Conservation (phyloP, 1,140 invertebrate genomes). For the Geopemphigus sp. region DNA sequence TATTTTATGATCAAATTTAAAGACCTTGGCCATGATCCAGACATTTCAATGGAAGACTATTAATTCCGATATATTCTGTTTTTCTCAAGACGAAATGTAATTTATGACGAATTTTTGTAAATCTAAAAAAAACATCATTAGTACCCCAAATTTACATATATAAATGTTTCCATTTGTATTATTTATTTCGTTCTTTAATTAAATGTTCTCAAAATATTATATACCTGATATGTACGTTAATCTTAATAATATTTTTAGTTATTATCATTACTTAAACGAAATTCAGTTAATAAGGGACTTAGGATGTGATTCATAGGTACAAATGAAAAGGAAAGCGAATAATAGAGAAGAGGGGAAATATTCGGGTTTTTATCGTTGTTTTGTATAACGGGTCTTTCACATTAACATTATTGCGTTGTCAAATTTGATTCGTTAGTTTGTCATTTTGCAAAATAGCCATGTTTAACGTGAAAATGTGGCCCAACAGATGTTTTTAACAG, state of each 20-base stretch:
- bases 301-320: too few species aligned
- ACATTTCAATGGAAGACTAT: neutral
- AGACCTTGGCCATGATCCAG: conserved; percentile 21
- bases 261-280: neutral
- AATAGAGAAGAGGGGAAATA: too few species aligned
- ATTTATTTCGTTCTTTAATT: neutral
- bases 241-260: too few species aligned
- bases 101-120: conserved; percentile 16
- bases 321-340: too few species aligned
- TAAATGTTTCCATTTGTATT: neutral
- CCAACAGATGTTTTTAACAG: neutral
- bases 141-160: neutral
- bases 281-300: too few species aligned
- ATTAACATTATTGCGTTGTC: neutral
- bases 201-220: neutral
- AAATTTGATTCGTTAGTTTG: neutral
- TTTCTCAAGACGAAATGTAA: conserved; percentile 2
- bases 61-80: conserved; percentile 21
- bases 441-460: neutral
- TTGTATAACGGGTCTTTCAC: neutral
- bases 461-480: neutral
- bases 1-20: conserved; percentile 25
- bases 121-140: conserved; percentile 1
- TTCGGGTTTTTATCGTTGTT: neutral
- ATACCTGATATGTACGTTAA: neutral